Evolutionary conservation across 1,140 invertebrate species (phyloP), one percentile per base, ranked within the genome.

Genomic region (Euwallacea fornicatus): DNA sequence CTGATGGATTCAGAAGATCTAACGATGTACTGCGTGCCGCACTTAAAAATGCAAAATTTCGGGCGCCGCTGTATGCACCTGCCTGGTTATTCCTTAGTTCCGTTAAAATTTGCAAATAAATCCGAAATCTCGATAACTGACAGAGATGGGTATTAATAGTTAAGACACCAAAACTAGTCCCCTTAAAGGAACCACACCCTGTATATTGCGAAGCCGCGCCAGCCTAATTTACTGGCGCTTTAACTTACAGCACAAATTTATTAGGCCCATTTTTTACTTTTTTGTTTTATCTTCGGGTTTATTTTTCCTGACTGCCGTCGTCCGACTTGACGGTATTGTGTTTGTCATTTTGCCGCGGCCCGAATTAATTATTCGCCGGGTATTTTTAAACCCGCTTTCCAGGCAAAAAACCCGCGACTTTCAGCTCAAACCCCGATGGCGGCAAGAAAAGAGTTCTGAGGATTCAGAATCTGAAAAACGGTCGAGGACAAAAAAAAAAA

Each of bases 271-370:
- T 71, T 71, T 71, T 71, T 54, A 42, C 46, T 42, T 71, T 71
- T 66, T 66, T 71, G 69, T 71, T 71, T 71, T 66, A 65, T 65
- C 69, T 71, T 71, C 13, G 47, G 70, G 63, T 71, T 66, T 71
- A 71, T 71, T 71, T 71, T 69, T 64, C 68, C 68, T n/a, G 63
- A 55, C 55, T 54, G 55, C 63, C 55, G 70, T 60, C 63, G 70
- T 60, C 63, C 63, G 63, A 53, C 70, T 66, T 71, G 70, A 66
- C 70, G 63, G 47, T 66, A 64, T 71, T 56, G 70, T 61, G 70
- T 71, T 66, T 66, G 70, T 66, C 63, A 71, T 66, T 71, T 71
- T 47, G 63, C 63, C 44, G 21, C 60, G 53, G 53, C 43, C 53
- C 50, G 21, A 56, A 70, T 70, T 70, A 62, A 70, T 70, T 70